These are phyloP conservation scores for Apistogramma diplotaenia DNA, from an alignment of 2,113 vertebrate species.

Conservation along the genomic window DNA sequence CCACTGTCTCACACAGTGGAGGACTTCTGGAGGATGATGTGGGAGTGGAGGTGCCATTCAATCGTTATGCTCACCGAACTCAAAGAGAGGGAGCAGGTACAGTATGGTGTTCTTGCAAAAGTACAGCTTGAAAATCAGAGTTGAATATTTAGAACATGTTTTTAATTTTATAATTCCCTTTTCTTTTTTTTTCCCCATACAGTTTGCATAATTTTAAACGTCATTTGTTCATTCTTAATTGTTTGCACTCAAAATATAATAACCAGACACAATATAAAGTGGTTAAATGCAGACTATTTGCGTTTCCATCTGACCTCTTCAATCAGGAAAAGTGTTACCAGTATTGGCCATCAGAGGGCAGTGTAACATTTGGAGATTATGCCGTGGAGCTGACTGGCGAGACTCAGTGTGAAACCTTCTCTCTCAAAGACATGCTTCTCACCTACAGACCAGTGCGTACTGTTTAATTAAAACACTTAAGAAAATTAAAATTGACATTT, in stretches of 20 bases:
- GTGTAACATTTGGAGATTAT: slow-evolving; percentile 81
- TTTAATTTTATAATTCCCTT: not conserved
- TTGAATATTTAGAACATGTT: slow-evolving; percentile 7
- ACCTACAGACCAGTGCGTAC: slow-evolving; percentile 65
- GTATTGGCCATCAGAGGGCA: slow-evolving; percentile 89
- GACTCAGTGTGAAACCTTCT: slow-evolving; percentile 85
- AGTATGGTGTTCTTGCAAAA: slow-evolving; percentile 20
- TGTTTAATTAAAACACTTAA: not conserved
- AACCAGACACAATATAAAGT: slow-evolving; percentile 17
- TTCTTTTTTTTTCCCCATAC: not conserved
- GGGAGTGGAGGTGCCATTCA: slow-evolving; percentile 90
- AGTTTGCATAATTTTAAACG: not conserved
- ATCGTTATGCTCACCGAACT: slow-evolving; percentile 95
- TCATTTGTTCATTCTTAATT: slow-evolving; percentile 3
- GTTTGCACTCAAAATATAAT: not conserved
- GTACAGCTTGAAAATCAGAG: slow-evolving; percentile 13
- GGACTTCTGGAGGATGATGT: slow-evolving; percentile 97
- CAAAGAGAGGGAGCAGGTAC: slow-evolving; percentile 90
- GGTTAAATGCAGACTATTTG: not conserved
- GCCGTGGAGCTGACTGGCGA: slow-evolving; percentile 84
- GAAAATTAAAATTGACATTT: not conserved
- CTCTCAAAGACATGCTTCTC: slow-evolving; percentile 74
- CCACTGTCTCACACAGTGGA: slow-evolving; percentile 88
- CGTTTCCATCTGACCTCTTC: slow-evolving; percentile 39
- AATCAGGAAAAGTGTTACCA: slow-evolving; percentile 93